Evolutionary conservation across 1,140 invertebrate species (phyloP).

Genomic region (Holotrichia oblita): DNA sequence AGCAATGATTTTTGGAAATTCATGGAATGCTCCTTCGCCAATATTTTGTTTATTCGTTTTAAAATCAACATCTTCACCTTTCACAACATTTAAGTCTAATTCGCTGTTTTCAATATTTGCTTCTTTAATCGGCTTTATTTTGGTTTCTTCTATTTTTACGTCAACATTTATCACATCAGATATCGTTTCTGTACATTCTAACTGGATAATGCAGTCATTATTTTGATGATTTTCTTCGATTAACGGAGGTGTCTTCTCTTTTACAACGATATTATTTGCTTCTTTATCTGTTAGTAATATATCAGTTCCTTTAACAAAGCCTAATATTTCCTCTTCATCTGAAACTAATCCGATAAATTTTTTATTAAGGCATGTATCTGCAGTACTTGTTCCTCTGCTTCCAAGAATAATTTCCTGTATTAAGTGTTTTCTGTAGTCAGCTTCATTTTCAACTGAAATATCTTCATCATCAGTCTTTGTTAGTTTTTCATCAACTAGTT

Average conservation of each 20-base stretch:
- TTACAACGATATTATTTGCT: not conserved
- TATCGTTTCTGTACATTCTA: not conserved
- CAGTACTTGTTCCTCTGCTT: not conserved
- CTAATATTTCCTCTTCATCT: conserved; percentile 36
- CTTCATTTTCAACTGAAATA: not conserved
- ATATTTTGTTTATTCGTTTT: not conserved
- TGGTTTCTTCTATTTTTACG: not conserved
- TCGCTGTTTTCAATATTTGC: not conserved
- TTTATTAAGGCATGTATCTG: not conserved
- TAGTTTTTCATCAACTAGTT: not conserved
- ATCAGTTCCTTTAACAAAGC: not conserved
- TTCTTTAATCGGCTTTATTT: not conserved
- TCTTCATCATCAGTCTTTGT: not conserved
- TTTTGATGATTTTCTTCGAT: not conserved
- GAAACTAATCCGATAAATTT: conserved; percentile 6
- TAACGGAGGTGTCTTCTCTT: not conserved
- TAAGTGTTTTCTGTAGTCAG: not conserved
- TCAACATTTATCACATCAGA: not conserved
- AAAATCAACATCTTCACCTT: not conserved
- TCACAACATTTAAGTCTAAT: not conserved
- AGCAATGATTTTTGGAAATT: not conserved
- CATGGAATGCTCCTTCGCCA: not conserved
- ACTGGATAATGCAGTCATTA: not conserved
- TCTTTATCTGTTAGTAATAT: not conserved
- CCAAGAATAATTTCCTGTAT: conserved; percentile 29